A percentile compares a stretch with the other conserved stretches of the same genome.
phyloP scores from a whole-genome alignment of 2,113 vertebrate species.

The Chunga burmeisteri region DNA sequence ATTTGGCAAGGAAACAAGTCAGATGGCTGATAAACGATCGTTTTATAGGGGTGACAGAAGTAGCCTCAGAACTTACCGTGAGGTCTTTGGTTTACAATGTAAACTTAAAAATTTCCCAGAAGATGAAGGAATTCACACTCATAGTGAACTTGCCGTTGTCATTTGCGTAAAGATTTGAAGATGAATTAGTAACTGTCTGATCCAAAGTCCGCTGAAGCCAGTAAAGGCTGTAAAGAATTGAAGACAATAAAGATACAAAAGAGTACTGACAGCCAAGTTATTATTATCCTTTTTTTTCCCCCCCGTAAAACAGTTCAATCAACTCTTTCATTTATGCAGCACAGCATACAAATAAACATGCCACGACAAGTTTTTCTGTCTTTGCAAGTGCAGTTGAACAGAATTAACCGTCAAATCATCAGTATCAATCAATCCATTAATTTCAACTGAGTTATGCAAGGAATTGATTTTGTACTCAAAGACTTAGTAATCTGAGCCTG shows the following conservation, averaged over 20 bases:
- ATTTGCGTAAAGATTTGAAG: neutral
- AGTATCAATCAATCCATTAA: neutral
- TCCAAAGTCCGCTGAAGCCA: neutral
- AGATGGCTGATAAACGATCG: neutral
- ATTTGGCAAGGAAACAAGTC: neutral
- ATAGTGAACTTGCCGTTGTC: neutral
- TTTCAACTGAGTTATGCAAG: neutral
- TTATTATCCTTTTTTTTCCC: neutral
- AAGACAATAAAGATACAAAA: neutral
- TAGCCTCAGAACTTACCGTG: neutral
- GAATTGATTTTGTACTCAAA: neutral
- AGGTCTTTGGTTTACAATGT: neutral
- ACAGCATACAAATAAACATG: neutral
- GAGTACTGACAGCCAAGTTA: neutral
- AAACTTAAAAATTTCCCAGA: neutral
- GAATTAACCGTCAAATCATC: neutral
- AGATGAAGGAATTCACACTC: neutral
- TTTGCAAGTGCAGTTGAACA: neutral
- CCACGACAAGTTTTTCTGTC: neutral
- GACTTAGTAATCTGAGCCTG: neutral
- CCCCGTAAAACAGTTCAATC: neutral
- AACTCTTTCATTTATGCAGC: neutral
- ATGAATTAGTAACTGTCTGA: constrained; percentile 11
- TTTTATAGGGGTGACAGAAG: neutral
- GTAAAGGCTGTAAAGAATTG: neutral